Evolutionary conservation across 2,113 vertebrate genomes (phyloP).

Genomic region (Ageneiosus marmoratus): DNA sequence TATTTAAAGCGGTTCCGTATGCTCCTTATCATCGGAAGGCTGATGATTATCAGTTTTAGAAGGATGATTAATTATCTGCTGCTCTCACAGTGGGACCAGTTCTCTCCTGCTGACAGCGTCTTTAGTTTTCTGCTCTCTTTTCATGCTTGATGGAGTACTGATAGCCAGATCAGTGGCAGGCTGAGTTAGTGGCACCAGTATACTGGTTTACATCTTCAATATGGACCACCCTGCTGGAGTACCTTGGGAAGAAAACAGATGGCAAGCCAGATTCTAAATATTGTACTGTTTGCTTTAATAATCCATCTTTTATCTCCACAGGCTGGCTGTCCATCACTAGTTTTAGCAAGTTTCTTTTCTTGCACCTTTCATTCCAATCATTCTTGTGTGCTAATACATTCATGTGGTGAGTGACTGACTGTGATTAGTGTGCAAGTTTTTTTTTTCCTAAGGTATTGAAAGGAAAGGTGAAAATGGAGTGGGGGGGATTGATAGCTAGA

Average conservation of each 20-base stretch:
- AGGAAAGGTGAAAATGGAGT: conserved; percentile 9
- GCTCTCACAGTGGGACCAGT: conserved; percentile 53
- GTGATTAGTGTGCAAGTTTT: conserved; percentile 13
- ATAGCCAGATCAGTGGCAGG: conserved; percentile 58
- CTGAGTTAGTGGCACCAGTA: conserved; percentile 53
- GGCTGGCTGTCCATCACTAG: conserved; percentile 52
- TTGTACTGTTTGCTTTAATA: conserved; percentile 61
- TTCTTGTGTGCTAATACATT: conserved; percentile 1
- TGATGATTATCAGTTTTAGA: conserved; percentile 55
- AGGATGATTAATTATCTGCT: conserved; percentile 68
- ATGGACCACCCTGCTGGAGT: conserved; percentile 57
- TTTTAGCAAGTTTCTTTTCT: conserved; percentile 20
- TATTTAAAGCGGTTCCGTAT: conserved; percentile 71
- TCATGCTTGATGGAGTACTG: conserved; percentile 58
- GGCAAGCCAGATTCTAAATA: conserved; percentile 56
- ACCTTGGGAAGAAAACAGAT: conserved; percentile 65
- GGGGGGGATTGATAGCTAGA: conserved; percentile 21
- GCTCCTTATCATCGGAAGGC: conserved; percentile 65
- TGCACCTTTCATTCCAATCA: conserved; percentile 14
- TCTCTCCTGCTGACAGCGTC: conserved; percentile 34
- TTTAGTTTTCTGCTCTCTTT: conserved; percentile 46
- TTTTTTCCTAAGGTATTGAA: not conserved
- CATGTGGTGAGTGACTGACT: conserved; percentile 9
- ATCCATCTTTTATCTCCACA: conserved; percentile 60
- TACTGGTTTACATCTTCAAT: conserved; percentile 60